Percentiles rank a stretch among this genome's conserved stretches.
These are phyloP conservation scores for Punctoribates punctum DNA, from an alignment of 2,888 invertebrate genomes.

Conservation along the genomic window DNA sequence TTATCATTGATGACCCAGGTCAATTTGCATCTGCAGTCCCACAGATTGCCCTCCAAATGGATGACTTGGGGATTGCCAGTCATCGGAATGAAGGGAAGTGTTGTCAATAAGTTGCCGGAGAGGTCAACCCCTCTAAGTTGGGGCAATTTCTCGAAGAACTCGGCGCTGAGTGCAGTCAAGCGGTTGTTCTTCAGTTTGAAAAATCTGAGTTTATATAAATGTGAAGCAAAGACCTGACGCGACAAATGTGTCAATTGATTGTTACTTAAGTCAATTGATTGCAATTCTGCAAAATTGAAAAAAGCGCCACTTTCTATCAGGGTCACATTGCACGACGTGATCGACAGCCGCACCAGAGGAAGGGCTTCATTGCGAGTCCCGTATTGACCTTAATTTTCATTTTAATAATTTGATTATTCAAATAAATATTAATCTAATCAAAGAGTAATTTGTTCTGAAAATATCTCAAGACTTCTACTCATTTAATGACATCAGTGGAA, in stretches of 20 bases:
- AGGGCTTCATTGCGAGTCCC: conserved; percentile 41
- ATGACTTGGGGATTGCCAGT: conserved; percentile 36
- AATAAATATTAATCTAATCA: neutral
- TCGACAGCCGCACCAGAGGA: conserved; percentile 31
- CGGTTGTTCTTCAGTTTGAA: conserved; percentile 30
- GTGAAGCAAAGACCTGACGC: conserved; percentile 39
- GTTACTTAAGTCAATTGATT: conserved; percentile 39
- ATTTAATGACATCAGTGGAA: neutral
- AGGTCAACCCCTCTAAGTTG: conserved; percentile 38
- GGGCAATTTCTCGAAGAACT: conserved; percentile 42
- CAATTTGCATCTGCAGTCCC: conserved; percentile 40
- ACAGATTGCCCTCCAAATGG: conserved; percentile 29
- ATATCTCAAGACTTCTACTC: neutral
- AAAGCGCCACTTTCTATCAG: conserved; percentile 40
- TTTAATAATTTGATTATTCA: conserved; percentile 4
- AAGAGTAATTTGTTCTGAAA: no score
- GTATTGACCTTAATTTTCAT: conserved; percentile 40
- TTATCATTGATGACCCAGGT: conserved; percentile 37
- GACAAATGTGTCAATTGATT: conserved; percentile 39
- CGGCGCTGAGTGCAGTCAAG: conserved; percentile 23
- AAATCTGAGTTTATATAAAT: conserved; percentile 40
- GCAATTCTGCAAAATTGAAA: conserved; percentile 42
- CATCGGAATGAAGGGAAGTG: conserved; percentile 34
- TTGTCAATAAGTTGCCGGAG: conserved; percentile 26
- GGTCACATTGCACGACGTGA: conserved; percentile 38